These are phyloP conservation scores for Ctenoplectra terminalis DNA, from an alignment of 1,140 invertebrate species.

Conservation along the genomic window DNA sequence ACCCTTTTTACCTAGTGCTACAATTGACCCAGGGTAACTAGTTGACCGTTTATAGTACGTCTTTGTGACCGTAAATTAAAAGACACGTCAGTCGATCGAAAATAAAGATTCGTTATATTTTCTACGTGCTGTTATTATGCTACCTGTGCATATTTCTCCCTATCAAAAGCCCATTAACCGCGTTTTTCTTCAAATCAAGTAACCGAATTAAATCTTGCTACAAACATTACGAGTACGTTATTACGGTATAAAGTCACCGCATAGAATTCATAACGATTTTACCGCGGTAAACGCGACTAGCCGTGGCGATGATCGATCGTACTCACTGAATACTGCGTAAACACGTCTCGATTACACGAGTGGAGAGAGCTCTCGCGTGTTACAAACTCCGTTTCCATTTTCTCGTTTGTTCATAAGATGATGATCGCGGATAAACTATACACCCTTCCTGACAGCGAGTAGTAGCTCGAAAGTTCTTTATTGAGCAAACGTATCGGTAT, in stretches of 20 bases:
- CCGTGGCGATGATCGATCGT: background rate
- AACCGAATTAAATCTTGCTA: background rate
- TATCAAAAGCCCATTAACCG: background rate
- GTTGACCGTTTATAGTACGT: background rate
- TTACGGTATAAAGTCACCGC: background rate
- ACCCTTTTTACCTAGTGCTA: slow-evolving; percentile 1
- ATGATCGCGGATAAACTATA: no score
- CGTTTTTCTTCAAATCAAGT: background rate
- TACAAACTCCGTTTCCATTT: background rate
- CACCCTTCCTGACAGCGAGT: no score
- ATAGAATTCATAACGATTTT: background rate
- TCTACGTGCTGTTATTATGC: background rate
- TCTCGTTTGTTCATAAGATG: no score
- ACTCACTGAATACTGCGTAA: background rate
- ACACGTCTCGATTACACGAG: background rate
- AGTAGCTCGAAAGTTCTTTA: background rate
- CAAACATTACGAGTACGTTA: background rate
- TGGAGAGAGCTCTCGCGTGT: no score
- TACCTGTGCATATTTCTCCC: background rate
- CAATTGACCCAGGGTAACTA: background rate
- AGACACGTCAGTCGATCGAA: background rate
- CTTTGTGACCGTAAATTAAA: background rate
- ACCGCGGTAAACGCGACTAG: background rate
- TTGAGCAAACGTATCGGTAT: no score
- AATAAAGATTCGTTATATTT: background rate